Evolutionary conservation across 1,140 invertebrate species (phyloP), one percentile per base, ranked within the genome.

Genomic region (Lycorma delicatula): DNA sequence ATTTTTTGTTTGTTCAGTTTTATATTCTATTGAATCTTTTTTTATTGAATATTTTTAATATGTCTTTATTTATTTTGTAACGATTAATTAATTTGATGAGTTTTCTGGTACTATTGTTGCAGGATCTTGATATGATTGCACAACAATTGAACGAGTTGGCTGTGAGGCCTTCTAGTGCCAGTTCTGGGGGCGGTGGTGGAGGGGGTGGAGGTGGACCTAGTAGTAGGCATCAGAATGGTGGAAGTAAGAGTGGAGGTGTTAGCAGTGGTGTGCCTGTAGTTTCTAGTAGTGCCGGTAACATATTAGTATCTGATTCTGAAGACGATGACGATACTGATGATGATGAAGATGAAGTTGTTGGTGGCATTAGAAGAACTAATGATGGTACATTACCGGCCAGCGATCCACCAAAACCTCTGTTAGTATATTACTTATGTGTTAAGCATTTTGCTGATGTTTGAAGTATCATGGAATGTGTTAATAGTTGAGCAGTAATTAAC

Each of bases 391-490:
- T 97, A 26, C 78, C 97, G 5, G 94, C 94, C 31, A 96, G 92
- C 67, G 94, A 98, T 76, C 93, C 93, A 22, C 92, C 93, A 3
- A 91, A 96, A 72, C 93, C 95, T 64, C 81, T 97, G 91, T 95
- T 81, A 89, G 91, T n/a, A n/a, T n/a, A n/a, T n/a, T n/a, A n/a
- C n/a, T n/a, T n/a, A n/a, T n/a, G n/a, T n/a, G n/a, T n/a, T n/a
- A n/a, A n/a, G n/a, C n/a, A n/a, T n/a, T n/a, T n/a, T n/a, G n/a
- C n/a, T n/a, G n/a, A n/a, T n/a, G n/a, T n/a, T n/a, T n/a, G n/a
- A n/a, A n/a, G n/a, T n/a, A n/a, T n/a, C n/a, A n/a, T n/a, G n/a
- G n/a, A n/a, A n/a, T n/a, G n/a, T n/a, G n/a, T n/a, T n/a, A n/a
- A n/a, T n/a, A n/a, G n/a, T n/a, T n/a, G n/a, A n/a, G n/a, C n/a